Conservation (phyloP, 2,797 vertebrate species). For the Melanogrammus aeglefinus region DNA sequence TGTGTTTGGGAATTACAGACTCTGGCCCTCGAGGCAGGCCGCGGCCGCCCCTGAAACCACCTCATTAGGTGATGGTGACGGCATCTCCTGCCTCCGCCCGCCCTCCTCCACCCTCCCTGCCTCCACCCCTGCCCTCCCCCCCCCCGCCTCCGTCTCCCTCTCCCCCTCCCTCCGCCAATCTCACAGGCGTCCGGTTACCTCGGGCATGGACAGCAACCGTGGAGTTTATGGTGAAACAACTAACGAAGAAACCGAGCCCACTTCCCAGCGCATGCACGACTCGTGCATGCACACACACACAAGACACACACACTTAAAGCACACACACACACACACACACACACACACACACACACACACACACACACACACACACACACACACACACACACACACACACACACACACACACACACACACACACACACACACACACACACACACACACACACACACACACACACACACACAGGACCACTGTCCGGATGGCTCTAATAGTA, state of each 20-base stretch:
- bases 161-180: constrained; percentile 38
- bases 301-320: not conserved
- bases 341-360: too few relatives aligned
- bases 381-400: not conserved
- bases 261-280: not conserved
- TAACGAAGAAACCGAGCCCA: not conserved
- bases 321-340: not conserved
- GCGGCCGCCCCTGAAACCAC: constrained; percentile 59
- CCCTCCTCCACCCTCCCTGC: constrained; percentile 10
- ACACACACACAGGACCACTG: not conserved
- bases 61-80: constrained; percentile 70
- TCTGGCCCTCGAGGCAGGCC: constrained; percentile 53
- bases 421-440: not conserved
- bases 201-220: constrained; percentile 8
- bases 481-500: not conserved
- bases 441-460: too few relatives aligned
- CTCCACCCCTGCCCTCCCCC: not conserved
- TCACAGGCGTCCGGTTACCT: constrained; percentile 49
- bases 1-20: constrained; percentile 71
- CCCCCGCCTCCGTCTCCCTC: not conserved
- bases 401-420: not conserved
- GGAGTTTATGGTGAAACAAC: too few relatives aligned
- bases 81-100: constrained; percentile 68
- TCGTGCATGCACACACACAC: not conserved
- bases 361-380: not conserved